These are phyloP conservation scores for Xyrichtys novacula DNA, from an alignment of 2,797 vertebrate species.

Conservation along the genomic window DNA sequence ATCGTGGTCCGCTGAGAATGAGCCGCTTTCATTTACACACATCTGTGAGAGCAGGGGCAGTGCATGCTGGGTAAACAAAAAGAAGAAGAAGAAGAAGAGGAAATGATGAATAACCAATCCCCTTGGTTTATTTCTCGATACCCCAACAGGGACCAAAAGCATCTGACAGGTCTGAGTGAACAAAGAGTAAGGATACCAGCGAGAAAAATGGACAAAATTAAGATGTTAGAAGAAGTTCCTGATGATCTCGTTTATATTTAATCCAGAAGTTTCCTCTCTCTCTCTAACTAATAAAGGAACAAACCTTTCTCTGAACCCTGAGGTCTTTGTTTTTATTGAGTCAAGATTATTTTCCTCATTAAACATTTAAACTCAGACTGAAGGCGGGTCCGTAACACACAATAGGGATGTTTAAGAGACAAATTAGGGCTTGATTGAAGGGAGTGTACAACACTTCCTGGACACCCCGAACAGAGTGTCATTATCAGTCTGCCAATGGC, in stretches of 20 bases:
- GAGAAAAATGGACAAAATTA: too few relatives aligned
- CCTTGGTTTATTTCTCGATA: too few relatives aligned
- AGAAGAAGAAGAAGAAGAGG: not conserved
- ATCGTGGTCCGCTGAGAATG: slow-evolving; percentile 12
- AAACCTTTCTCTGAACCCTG: slow-evolving; percentile 5
- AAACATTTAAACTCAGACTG: slow-evolving; percentile 37
- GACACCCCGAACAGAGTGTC: slow-evolving; percentile 19
- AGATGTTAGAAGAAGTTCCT: too few relatives aligned
- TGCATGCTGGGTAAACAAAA: slow-evolving; percentile 3
- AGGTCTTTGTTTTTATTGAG: slow-evolving; percentile 43
- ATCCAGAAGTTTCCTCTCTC: too few relatives aligned
- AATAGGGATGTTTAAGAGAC: slow-evolving; percentile 29
- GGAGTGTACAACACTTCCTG: slow-evolving; percentile 19
- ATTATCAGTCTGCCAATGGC: slow-evolving; percentile 40
- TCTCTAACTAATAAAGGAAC: slow-evolving; percentile 2
- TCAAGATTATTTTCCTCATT: slow-evolving; percentile 47
- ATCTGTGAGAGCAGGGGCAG: slow-evolving; percentile 29
- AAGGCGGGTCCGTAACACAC: slow-evolving; percentile 32
- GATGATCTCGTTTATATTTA: too few relatives aligned
- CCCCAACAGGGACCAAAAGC: too few relatives aligned
- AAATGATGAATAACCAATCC: too few relatives aligned
- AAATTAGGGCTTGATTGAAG: slow-evolving; percentile 29
- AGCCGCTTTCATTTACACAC: slow-evolving; percentile 24
- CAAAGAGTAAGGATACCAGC: too few relatives aligned
- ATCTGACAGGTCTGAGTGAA: too few relatives aligned